Conservation (phyloP, 53 echinoderm and acorn worm genomes). For the Paelopatides confundens region DNA sequence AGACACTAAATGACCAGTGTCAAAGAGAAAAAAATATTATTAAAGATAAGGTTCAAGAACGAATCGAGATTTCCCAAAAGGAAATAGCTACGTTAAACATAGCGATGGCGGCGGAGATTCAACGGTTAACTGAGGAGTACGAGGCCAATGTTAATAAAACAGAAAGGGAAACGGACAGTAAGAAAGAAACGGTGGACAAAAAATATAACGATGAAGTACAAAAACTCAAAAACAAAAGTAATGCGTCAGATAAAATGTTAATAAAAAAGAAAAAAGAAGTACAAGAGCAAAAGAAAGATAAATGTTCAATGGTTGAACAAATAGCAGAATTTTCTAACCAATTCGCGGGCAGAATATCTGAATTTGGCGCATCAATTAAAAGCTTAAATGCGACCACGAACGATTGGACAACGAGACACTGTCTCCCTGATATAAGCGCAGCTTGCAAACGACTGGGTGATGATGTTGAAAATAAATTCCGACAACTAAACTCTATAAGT, state of each 20-base stretch:
- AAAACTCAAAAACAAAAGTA: not conserved
- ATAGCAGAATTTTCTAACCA: not conserved
- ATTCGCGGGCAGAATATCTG: not conserved
- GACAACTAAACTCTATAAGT: not conserved
- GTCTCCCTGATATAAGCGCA: not conserved
- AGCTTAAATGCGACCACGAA: not conserved
- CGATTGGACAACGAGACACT: not conserved
- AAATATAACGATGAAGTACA: not conserved
- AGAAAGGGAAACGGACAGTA: not conserved
- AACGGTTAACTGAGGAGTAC: not conserved
- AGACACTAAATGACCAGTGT: not conserved
- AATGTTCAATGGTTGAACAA: not conserved
- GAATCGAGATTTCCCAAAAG: not conserved
- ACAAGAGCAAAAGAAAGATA: not conserved
- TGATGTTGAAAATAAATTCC: not conserved
- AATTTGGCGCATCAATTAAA: not conserved
- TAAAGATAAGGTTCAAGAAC: not conserved
- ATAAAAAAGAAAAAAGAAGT: not conserved
- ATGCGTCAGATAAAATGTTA: not conserved
- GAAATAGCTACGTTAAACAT: not conserved
- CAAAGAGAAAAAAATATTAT: not conserved
- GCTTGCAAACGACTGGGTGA: not conserved
- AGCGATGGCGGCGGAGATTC: not conserved
- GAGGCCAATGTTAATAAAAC: not conserved
- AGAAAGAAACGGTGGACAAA: not conserved